Conservation (phyloP, 2,888 invertebrate genomes). For the Dorcus parallelipipedus region DNA sequence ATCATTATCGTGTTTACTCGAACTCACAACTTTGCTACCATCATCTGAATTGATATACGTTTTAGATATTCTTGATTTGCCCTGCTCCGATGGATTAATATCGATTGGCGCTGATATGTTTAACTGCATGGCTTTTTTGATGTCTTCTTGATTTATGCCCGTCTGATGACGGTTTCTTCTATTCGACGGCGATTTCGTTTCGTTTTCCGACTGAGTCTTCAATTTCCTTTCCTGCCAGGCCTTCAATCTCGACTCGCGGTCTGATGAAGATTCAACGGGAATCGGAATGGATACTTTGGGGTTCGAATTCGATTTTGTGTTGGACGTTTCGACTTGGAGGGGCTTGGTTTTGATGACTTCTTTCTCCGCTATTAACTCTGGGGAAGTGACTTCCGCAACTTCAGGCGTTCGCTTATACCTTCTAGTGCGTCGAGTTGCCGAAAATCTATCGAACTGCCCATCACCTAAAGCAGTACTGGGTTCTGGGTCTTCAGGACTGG, state of each 20-base stretch:
- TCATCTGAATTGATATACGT: conserved; percentile 28
- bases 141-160: conserved; percentile 68
- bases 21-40: conserved; percentile 25
- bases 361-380: conserved; percentile 53
- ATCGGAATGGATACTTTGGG: background rate
- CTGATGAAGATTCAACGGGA: conserved; percentile 48
- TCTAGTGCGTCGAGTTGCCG: conserved; percentile 76
- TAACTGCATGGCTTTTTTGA: conserved; percentile 61
- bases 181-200: conserved; percentile 40
- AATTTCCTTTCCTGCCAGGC: conserved; percentile 64
- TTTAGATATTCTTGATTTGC: conserved; percentile 15
- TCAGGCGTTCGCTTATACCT: conserved; percentile 70
- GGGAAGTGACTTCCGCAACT: conserved; percentile 37
- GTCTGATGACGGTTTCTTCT: conserved; percentile 61
- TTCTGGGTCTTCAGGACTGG: conserved; percentile 44
- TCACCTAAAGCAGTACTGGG: conserved; percentile 60
- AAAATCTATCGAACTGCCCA: conserved; percentile 82
- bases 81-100: conserved; percentile 15
- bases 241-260: conserved; percentile 60
- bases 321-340: conserved; percentile 15
- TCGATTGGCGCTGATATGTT: conserved; percentile 27
- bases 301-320: background rate
- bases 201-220: conserved; percentile 28
- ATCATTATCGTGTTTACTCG: conserved; percentile 72
- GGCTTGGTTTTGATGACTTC: conserved; percentile 29